Percentiles rank a stretch among this genome's conserved stretches.
phyloP scores from a whole-genome alignment of 2,888 invertebrate species.

The Anodontia alba region DNA sequence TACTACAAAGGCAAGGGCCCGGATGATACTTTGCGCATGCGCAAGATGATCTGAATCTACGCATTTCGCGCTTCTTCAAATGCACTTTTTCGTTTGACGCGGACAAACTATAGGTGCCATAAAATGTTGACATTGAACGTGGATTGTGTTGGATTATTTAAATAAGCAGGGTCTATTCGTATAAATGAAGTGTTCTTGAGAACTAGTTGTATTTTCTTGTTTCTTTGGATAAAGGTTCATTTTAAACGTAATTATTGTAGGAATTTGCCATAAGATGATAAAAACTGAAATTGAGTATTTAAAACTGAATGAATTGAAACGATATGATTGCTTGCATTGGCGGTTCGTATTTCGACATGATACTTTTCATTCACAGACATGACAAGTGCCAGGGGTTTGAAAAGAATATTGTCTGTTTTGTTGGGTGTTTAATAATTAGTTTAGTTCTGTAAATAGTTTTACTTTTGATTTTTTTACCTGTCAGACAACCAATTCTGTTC shows the following conservation, averaged over 20 bases:
- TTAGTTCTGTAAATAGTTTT: no score
- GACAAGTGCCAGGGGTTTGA: no score
- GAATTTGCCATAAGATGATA: not conserved
- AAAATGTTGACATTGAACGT: constrained; percentile 5
- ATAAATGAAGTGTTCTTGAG: constrained; percentile 4
- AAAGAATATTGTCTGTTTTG: no score
- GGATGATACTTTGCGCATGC: no score
- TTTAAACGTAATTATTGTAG: constrained; percentile 1
- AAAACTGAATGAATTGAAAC: not conserved
- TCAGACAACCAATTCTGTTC: no score
- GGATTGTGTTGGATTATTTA: not conserved
- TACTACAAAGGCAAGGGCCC: no score
- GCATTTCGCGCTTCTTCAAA: no score
- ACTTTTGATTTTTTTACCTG: no score
- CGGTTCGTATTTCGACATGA: not conserved
- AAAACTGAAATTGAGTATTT: not conserved
- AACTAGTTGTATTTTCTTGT: constrained; percentile 1
- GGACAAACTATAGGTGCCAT: constrained; percentile 8
- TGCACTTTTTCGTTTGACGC: no score
- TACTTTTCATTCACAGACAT: no score
- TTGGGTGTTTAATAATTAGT: no score
- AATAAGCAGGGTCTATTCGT: not conserved
- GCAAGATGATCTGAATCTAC: no score
- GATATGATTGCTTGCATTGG: constrained; percentile 9
- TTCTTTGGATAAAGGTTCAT: not conserved